Base-by-base conservation (phyloP, 2,797 vertebrate species). In the Amazona ochrocephala region DNA sequence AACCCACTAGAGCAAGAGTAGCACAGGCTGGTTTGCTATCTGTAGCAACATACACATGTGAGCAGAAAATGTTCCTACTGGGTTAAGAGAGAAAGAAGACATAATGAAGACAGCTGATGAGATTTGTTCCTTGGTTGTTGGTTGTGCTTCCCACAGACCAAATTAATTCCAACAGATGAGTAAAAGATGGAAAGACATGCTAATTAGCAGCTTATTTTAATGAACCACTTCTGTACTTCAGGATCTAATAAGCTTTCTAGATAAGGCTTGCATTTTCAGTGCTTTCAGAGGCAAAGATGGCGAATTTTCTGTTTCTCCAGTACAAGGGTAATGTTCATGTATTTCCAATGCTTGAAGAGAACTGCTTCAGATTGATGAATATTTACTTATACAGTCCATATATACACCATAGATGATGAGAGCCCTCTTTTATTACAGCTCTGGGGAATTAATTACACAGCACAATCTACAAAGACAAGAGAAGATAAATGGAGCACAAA, bases 141-240 rank as follows among this genome's bases (percentile, higher is more conserved):
- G 19, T 76, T 60, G 29, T 84, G 67, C 80, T 90, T 94, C 73
- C 89, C 86, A 90, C 62, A 3, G 84, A 75, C 19, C 47, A 84
- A 78, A 94, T 94, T 89, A 92, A 92, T 94, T 95, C 66, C 44
- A 86, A 37, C 22, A 66, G 66, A 72, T 86, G 77, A 89, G 71
- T 42, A 84, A 89, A 95, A 92, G 84, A 95, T 87, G 77, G 58
- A 62, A 88, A 89, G 64, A 78, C 16, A 42, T 87, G 64, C 42
- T 92, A 93, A 94, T 96, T 78, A 94, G 62, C 53, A 85, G 61
- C 9, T 50, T 84, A 89, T 84, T 90, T 80, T 39, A 19, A 58
- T 53, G 54, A 86, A 75, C 44, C 14, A 75, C 23, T 75, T 87
- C 34, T 76, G 27, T 53, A 11, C 53, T 82, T 72, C 54, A 75